Conservation (phyloP, 2,113 vertebrate species). For the Ranitomeya variabilis region DNA sequence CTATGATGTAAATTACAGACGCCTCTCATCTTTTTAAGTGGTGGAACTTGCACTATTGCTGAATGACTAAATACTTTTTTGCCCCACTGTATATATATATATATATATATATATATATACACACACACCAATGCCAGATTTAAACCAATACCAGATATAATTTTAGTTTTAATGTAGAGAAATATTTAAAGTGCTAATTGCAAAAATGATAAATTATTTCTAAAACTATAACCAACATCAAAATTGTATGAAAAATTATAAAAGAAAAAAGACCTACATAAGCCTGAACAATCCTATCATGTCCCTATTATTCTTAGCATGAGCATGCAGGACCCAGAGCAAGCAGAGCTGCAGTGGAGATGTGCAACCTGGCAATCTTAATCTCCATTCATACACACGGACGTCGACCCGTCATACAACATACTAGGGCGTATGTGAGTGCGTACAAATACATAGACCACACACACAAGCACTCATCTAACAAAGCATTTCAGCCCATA, state of each 20-base stretch:
- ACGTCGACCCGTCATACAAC: background rate
- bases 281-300: background rate
- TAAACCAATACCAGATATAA: background rate
- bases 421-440: background rate
- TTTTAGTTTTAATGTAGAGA: background rate
- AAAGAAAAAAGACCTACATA: background rate
- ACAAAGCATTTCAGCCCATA: constrained; percentile 48
- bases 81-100: too few species aligned
- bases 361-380: background rate
- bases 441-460: constrained; percentile 14
- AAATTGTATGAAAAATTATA: background rate
- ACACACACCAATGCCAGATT: too few species aligned
- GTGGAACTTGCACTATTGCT: too few species aligned
- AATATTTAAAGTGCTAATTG: background rate
- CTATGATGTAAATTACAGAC: too few species aligned
- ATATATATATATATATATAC: too few species aligned
- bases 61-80: too few species aligned
- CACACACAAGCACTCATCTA: constrained; percentile 37
- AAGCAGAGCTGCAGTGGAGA: background rate
- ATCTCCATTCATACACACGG: background rate
- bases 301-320: background rate
- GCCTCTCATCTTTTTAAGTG: too few species aligned
- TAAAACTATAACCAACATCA: background rate
- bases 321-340: background rate
- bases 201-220: background rate